phyloP scores from a whole-genome alignment of 1,140 invertebrate genomes.

The Calliopsis andreniformis region DNA sequence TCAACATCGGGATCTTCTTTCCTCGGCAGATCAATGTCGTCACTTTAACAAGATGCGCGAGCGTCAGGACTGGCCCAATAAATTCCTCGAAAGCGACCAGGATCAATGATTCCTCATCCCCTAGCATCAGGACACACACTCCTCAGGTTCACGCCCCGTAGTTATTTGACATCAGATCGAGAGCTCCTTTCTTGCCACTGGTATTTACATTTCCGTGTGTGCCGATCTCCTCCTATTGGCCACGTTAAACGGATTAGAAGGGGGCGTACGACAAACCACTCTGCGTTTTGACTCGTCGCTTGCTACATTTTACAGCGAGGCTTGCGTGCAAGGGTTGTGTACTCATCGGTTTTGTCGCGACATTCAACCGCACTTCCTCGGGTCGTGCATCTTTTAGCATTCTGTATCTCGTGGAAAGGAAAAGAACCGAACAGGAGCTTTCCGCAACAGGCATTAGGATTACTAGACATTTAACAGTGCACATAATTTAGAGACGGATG shows the following conservation, averaged over 20 bases:
- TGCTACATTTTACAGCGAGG: neutral
- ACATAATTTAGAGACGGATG: neutral
- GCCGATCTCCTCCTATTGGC: slow-evolving; percentile 5
- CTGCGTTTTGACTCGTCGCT: slow-evolving; percentile 54
- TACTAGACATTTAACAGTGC: neutral
- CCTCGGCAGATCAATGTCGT: no score
- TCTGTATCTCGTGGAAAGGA: neutral
- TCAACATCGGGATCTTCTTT: no score
- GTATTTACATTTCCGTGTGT: slow-evolving; percentile 50
- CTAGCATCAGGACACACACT: neutral
- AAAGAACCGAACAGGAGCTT: neutral
- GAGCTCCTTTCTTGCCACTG: slow-evolving; percentile 33
- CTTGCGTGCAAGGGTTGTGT: neutral
- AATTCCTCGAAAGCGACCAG: slow-evolving; percentile 40
- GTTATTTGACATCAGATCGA: slow-evolving; percentile 52
- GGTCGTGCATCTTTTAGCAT: neutral
- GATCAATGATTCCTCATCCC: neutral
- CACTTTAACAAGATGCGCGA: no score
- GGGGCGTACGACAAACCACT: slow-evolving; percentile 27
- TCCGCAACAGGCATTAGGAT: neutral
- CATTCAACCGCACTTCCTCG: neutral
- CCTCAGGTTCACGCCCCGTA: slow-evolving; percentile 41
- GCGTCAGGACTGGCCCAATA: slow-evolving; percentile 8
- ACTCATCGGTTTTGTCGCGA: slow-evolving; percentile 16
- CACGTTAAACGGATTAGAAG: slow-evolving; percentile 56